These are phyloP conservation scores for Metellina segmentata DNA, from an alignment of 2,888 invertebrate species.

Conservation along the genomic window DNA sequence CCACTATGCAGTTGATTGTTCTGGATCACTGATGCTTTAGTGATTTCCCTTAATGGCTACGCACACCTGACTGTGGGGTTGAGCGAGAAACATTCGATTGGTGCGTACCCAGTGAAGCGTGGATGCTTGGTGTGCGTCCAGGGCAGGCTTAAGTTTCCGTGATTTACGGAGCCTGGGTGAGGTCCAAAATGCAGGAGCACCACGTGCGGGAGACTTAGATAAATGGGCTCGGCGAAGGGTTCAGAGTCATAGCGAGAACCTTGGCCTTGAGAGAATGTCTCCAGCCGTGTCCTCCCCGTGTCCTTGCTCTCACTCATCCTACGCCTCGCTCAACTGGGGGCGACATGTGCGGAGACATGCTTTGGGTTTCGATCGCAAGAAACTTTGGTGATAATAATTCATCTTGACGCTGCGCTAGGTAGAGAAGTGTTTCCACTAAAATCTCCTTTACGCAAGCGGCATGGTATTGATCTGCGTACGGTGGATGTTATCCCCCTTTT, in stretches of 20 bases:
- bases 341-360: not conserved
- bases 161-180: slow-evolving; percentile 54
- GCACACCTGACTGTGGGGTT: not conserved
- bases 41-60: not conserved
- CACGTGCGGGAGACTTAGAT: slow-evolving; percentile 65
- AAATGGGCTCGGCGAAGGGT: slow-evolving; percentile 37
- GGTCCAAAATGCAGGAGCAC: slow-evolving; percentile 22
- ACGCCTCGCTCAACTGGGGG: not conserved
- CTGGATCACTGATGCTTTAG: not conserved
- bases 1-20: too few relatives aligned
- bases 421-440: too few relatives aligned
- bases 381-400: too few relatives aligned
- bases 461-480: too few relatives aligned
- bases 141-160: slow-evolving; percentile 37
- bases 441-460: too few relatives aligned
- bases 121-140: slow-evolving; percentile 47
- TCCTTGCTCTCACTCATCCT: slow-evolving; percentile 34
- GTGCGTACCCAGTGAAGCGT: not conserved
- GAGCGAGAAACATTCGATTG: not conserved
- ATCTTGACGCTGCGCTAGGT: too few relatives aligned
- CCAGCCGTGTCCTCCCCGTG: not conserved
- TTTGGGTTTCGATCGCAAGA: too few relatives aligned
- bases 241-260: slow-evolving; percentile 41
- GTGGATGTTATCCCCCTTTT: too few relatives aligned
- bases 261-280: slow-evolving; percentile 52